Conservation (phyloP, 2,797 vertebrate species). For the Scarus forsteni region DNA sequence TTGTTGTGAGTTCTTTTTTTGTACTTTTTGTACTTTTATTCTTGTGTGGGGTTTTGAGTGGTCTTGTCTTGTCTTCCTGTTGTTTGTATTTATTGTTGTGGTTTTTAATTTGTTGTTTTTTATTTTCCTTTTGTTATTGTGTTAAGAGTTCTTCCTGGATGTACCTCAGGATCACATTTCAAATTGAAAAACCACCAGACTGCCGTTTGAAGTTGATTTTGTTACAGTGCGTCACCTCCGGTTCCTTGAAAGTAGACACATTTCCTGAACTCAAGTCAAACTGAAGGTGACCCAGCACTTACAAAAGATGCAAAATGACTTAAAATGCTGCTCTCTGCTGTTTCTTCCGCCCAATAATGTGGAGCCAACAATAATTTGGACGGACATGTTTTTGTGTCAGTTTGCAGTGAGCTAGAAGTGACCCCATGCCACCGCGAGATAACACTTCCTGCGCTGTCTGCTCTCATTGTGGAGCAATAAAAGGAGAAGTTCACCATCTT, state of each 20-base stretch:
- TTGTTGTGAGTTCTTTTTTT: too few relatives aligned
- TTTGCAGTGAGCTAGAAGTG: slow-evolving; percentile 20
- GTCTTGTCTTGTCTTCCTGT: too few relatives aligned
- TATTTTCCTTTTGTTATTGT: too few relatives aligned
- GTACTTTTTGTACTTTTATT: too few relatives aligned
- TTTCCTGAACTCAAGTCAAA: not conserved
- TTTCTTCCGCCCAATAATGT: not conserved
- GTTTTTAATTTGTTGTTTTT: too few relatives aligned
- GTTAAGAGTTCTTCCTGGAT: too few relatives aligned
- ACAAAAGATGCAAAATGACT: slow-evolving; percentile 11
- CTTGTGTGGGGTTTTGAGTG: too few relatives aligned
- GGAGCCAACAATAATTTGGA: slow-evolving; percentile 11
- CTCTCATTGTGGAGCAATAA: slow-evolving; percentile 15
- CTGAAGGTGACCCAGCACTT: not conserved
- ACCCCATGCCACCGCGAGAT: slow-evolving; percentile 23
- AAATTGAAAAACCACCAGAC: too few relatives aligned
- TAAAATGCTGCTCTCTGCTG: not conserved
- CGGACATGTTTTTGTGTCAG: slow-evolving; percentile 23
- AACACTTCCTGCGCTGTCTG: slow-evolving; percentile 33
- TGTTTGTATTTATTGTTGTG: too few relatives aligned
- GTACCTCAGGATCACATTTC: too few relatives aligned
- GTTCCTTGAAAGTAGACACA: not conserved
- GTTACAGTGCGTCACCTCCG: too few relatives aligned
- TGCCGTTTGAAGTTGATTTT: too few relatives aligned
- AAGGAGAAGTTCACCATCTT: slow-evolving; percentile 25